Evolutionary conservation across 2,797 vertebrate species (phyloP).

Genomic region (Pteronotus mesoamericanus): DNA sequence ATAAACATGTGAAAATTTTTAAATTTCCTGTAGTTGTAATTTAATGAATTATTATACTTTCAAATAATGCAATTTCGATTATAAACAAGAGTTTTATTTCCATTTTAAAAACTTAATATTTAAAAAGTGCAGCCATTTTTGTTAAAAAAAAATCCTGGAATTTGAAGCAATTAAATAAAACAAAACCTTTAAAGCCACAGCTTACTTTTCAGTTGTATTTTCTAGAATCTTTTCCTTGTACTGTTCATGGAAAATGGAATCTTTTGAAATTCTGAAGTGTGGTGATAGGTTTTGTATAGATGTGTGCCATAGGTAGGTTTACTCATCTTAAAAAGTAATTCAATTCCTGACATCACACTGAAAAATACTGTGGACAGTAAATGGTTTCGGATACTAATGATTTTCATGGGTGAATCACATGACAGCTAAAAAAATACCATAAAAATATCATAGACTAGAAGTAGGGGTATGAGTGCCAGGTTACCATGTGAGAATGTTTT

Average conservation of each 20-base stretch:
- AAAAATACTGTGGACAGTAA: background rate
- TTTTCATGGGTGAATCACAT: background rate
- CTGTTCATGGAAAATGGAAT: background rate
- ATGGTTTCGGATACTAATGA: background rate
- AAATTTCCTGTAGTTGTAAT: background rate
- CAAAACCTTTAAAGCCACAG: background rate
- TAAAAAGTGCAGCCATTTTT: background rate
- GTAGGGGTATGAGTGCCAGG: background rate
- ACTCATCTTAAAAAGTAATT: slow-evolving; percentile 18
- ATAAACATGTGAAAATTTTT: background rate
- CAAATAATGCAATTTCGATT: background rate
- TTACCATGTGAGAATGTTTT: background rate
- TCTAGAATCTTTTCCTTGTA: background rate
- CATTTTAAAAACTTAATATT: background rate
- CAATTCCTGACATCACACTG: background rate
- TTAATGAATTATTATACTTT: background rate
- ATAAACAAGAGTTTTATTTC: background rate
- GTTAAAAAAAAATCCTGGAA: background rate
- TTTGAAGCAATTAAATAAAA: background rate
- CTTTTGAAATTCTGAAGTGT: background rate
- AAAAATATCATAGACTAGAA: background rate
- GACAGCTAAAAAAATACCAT: slow-evolving; percentile 13
- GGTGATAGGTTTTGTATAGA: background rate
- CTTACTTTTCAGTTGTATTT: background rate
- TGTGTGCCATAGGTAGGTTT: background rate